phyloP scores from a whole-genome alignment of 2,797 vertebrate species.

The Cyprinella venusta region DNA sequence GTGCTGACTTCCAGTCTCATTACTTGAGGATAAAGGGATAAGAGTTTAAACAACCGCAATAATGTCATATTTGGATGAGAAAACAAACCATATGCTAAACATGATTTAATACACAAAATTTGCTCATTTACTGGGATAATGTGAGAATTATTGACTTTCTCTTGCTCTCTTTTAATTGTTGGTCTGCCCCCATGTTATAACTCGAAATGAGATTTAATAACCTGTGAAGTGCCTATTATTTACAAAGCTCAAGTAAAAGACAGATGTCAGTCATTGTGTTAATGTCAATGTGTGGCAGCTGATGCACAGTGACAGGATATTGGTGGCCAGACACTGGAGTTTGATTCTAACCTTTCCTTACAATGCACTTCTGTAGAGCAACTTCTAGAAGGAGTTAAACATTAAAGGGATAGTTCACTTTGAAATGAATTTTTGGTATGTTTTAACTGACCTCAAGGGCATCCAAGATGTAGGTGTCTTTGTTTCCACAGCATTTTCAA shows the following conservation, averaged over 20 bases:
- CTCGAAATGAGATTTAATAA: not conserved
- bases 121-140: not conserved
- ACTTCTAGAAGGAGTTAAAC: not conserved
- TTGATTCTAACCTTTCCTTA: not conserved
- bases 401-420: too few species aligned
- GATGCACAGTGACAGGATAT: not conserved
- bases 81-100: not conserved
- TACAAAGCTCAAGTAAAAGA: conserved; percentile 29
- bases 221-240: not conserved
- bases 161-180: not conserved
- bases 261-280: not conserved
- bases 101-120: not conserved
- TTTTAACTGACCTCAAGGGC: too few species aligned
- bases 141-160: not conserved
- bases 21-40: conserved; percentile 42
- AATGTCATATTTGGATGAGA: conserved; percentile 30
- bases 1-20: conserved; percentile 32
- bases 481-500: too few species aligned
- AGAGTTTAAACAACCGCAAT: conserved; percentile 34
- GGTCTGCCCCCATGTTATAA: not conserved
- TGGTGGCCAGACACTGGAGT: not conserved
- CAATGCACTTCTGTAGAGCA: not conserved
- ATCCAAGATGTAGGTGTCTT: too few species aligned
- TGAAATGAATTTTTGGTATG: too few species aligned
- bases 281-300: not conserved